A percentile compares a stretch with the other conserved stretches of the same genome.
phyloP scores from a whole-genome alignment of 2,888 invertebrate genomes.

The Drosophila anomalata region DNA sequence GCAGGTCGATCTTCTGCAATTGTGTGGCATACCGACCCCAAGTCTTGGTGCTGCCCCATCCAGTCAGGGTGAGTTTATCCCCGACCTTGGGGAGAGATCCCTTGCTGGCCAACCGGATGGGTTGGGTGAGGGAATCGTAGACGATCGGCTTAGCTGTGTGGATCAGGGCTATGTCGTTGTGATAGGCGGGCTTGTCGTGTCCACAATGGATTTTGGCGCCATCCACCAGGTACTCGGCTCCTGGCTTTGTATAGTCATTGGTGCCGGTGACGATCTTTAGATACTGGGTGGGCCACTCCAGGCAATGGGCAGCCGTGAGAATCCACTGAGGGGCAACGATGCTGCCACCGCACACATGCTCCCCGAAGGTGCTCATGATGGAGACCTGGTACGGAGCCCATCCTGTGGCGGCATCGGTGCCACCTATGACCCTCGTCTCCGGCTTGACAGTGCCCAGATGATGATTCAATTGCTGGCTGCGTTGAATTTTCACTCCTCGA shows the following conservation, averaged over 20 bases:
- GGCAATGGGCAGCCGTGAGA: conserved; percentile 82
- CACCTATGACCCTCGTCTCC: conserved; percentile 72
- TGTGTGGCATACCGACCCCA: conserved; percentile 85
- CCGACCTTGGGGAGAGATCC: conserved; percentile 85
- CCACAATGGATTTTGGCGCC: conserved; percentile 69
- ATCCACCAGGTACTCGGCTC: conserved; percentile 68
- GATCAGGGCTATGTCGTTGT: conserved; percentile 89
- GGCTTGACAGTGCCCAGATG: conserved; percentile 35
- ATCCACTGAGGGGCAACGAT: conserved; percentile 75
- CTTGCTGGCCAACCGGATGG: conserved; percentile 85
- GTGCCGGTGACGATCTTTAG: conserved; percentile 79
- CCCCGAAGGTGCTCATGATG: conserved; percentile 74
- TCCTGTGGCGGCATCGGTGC: conserved; percentile 57
- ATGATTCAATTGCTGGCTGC: conserved; percentile 39
- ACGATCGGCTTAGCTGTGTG: conserved; percentile 85
- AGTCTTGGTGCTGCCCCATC: conserved; percentile 86
- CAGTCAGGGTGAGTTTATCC: conserved; percentile 85
- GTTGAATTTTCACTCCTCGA: conserved; percentile 16
- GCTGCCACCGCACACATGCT: conserved; percentile 82
- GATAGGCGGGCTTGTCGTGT: conserved; percentile 77
- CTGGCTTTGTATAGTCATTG: conserved; percentile 65
- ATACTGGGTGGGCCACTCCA: conserved; percentile 70
- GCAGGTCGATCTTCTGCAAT: conserved; percentile 85
- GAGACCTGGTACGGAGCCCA: conserved; percentile 82
- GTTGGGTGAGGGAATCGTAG: conserved; percentile 85